Percentiles rank a stretch among this genome's conserved stretches.
These are phyloP conservation scores for Neoascia interrupta DNA, from an alignment of 2,888 invertebrate species.

Conservation along the genomic window DNA sequence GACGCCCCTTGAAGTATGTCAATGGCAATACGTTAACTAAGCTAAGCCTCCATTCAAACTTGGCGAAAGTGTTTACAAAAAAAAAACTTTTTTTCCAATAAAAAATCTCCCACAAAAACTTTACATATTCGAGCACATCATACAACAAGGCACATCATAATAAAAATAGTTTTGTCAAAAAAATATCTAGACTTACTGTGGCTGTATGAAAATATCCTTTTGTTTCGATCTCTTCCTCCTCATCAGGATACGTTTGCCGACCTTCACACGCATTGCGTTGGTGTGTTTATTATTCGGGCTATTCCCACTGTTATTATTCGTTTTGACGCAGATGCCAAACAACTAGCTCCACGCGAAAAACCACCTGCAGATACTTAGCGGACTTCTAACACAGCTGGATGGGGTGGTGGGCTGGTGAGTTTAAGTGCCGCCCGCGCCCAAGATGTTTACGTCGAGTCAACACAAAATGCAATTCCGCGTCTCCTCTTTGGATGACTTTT, in stretches of 20 bases:
- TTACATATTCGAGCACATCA: too few relatives aligned
- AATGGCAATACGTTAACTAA: too few relatives aligned
- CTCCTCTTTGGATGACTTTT: too few relatives aligned
- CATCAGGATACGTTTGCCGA: constrained; percentile 76
- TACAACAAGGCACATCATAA: too few relatives aligned
- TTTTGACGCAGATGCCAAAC: constrained; percentile 42
- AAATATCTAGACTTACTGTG: constrained; percentile 79
- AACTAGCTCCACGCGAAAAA: constrained; percentile 11
- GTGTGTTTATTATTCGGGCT: constrained; percentile 9
- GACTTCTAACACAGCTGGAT: constrained; percentile 4
- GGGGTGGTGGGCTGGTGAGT: background rate
- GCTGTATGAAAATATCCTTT: constrained; percentile 75
- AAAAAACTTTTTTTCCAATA: too few relatives aligned
- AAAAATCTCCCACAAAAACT: too few relatives aligned
- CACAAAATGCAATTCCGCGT: constrained; percentile 20
- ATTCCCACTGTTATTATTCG: constrained; percentile 43
- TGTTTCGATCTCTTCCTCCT: constrained; percentile 74
- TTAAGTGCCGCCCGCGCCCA: background rate
- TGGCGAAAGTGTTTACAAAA: too few relatives aligned
- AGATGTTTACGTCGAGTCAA: constrained; percentile 36
- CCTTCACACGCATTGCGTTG: constrained; percentile 76
- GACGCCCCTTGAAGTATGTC: too few relatives aligned
- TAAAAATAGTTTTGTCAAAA: too few relatives aligned
- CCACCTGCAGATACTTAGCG: constrained; percentile 27
- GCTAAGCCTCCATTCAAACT: too few relatives aligned